Conservation (phyloP, 2,888 invertebrate genomes). For the Embidobia sp. region DNA sequence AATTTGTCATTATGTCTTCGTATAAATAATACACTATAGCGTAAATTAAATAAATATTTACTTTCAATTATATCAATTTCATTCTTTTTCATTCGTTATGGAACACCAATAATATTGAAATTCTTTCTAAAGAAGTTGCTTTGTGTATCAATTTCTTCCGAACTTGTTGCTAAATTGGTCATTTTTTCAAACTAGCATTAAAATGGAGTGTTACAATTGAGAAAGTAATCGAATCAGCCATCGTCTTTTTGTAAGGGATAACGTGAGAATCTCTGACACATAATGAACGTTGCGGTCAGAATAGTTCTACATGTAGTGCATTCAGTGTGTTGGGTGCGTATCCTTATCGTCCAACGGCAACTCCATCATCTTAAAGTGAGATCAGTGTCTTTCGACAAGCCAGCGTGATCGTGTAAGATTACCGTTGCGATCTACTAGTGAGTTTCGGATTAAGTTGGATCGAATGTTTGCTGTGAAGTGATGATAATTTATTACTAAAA, state of each 20-base stretch:
- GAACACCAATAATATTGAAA: no score
- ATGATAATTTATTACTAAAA: background rate
- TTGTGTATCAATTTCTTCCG: background rate
- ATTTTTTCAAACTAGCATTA: constrained; percentile 12
- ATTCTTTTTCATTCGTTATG: no score
- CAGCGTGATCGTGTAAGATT: constrained; percentile 67
- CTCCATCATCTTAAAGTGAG: constrained; percentile 70
- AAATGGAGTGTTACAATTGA: constrained; percentile 27
- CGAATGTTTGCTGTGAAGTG: background rate
- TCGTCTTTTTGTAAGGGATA: constrained; percentile 24
- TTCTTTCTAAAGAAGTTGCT: no score
- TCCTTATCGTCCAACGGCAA: constrained; percentile 64
- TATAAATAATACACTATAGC: no score
- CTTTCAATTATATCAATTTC: no score
- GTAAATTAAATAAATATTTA: no score
- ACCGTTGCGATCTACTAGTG: constrained; percentile 18
- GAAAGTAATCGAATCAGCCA: constrained; percentile 37
- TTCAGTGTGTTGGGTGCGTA: constrained; percentile 60
- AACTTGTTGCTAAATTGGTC: constrained; percentile 9
- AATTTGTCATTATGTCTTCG: no score
- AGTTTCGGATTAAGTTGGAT: background rate
- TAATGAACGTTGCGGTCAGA: constrained; percentile 70
- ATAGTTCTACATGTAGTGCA: constrained; percentile 62
- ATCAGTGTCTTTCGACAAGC: constrained; percentile 75
- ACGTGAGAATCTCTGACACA: constrained; percentile 69